Evolutionary conservation across 2,797 vertebrate species (phyloP).

Genomic region (Coregonus sp.): DNA sequence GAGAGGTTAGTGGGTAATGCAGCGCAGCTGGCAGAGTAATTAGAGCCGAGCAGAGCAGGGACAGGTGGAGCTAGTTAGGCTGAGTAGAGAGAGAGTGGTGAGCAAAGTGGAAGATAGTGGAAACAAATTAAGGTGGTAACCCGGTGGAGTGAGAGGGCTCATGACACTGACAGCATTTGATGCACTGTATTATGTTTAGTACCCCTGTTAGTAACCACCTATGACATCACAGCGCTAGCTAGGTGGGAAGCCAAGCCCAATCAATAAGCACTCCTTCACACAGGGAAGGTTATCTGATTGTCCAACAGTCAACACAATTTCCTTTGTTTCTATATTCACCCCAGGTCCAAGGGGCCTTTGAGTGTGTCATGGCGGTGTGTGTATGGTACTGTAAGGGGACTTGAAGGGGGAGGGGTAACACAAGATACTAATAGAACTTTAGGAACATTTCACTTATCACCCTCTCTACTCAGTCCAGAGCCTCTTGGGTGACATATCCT

Average conservation of each 20-base stretch:
- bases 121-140: too few relatives aligned
- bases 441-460: background rate
- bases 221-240: background rate
- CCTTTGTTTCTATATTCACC: conserved; percentile 19
- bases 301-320: conserved; percentile 19
- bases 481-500: conserved; percentile 25
- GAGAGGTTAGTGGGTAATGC: too few relatives aligned
- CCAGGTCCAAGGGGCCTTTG: background rate
- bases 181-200: too few relatives aligned
- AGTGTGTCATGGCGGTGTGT: background rate
- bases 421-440: background rate
- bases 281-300: conserved; percentile 24
- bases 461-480: conserved; percentile 3
- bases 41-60: too few relatives aligned
- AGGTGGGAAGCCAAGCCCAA: conserved; percentile 18
- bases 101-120: too few relatives aligned
- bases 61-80: too few relatives aligned
- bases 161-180: background rate
- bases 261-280: conserved; percentile 21
- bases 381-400: background rate
- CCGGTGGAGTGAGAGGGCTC: too few relatives aligned
- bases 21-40: too few relatives aligned
- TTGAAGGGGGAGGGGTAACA: background rate
- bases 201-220: background rate
- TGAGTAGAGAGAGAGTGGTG: too few relatives aligned